Conservation (phyloP, 2,797 vertebrate genomes). For the Tarsius wallacei region DNA sequence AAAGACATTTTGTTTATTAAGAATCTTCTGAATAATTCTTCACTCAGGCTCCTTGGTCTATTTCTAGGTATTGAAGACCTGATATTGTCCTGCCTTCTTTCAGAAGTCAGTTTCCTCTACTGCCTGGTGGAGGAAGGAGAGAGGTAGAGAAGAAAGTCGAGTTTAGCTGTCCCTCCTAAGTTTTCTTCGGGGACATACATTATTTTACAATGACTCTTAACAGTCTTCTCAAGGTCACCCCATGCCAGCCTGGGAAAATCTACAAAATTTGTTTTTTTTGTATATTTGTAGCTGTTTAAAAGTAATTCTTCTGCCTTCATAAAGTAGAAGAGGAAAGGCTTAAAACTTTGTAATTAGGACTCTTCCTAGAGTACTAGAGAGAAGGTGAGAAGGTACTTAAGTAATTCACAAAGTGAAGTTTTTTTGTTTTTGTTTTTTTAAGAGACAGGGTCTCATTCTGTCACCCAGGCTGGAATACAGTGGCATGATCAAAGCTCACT, state of each 20-base stretch:
- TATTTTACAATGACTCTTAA: not conserved
- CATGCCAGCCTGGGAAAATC: not conserved
- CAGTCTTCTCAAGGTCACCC: not conserved
- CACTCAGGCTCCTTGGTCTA: not conserved
- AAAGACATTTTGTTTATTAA: constrained; percentile 37
- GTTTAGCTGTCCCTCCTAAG: not conserved
- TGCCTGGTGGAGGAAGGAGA: not conserved
- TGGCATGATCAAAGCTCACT: too few species aligned
- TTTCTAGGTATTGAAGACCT: constrained; percentile 64
- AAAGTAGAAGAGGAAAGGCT: constrained; percentile 6
- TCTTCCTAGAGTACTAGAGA: not conserved
- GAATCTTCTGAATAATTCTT: constrained; percentile 53
- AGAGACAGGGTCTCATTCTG: too few species aligned
- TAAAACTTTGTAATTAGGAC: not conserved
- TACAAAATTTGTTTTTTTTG: not conserved
- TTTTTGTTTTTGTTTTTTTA: too few species aligned
- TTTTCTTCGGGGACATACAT: not conserved
- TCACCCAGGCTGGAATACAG: too few species aligned
- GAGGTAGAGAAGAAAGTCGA: not conserved
- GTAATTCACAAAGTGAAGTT: not conserved
- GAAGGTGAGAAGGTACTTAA: not conserved
- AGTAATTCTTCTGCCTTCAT: too few species aligned
- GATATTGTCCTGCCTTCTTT: not conserved
- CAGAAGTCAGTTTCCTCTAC: constrained; percentile 13
- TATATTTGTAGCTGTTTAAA: not conserved